Evolutionary conservation across 2,113 vertebrate genomes (phyloP).

Genomic region (Butastur rufipennis): DNA sequence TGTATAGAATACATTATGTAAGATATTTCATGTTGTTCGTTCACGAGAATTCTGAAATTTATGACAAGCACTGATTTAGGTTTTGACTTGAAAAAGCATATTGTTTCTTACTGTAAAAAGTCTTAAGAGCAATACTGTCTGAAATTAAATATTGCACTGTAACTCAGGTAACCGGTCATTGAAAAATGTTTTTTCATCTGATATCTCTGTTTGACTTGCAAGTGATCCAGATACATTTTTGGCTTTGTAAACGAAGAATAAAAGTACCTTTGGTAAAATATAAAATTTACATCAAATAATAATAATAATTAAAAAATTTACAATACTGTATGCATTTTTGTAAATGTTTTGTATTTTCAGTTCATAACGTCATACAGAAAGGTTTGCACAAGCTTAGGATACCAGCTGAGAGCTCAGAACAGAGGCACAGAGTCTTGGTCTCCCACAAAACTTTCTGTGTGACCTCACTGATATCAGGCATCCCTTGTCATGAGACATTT

Average conservation of each 20-base stretch:
- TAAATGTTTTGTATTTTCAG: neutral
- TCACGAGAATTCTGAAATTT: constrained; percentile 17
- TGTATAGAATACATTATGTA: neutral
- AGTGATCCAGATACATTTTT: constrained; percentile 13
- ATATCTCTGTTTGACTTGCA: constrained; percentile 48
- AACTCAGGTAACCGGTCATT: constrained; percentile 73
- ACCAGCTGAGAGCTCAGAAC: neutral
- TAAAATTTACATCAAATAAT: neutral
- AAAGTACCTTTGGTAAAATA: constrained; percentile 25
- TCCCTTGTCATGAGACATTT: neutral
- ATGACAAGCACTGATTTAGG: neutral
- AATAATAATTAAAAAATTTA: neutral
- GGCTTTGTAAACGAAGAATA: constrained; percentile 28
- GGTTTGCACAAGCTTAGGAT: neutral
- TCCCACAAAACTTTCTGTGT: neutral
- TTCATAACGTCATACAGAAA: neutral
- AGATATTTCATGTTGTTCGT: neutral
- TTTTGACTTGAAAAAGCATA: constrained; percentile 56
- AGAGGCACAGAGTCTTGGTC: neutral
- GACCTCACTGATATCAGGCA: neutral
- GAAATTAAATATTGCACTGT: constrained; percentile 66
- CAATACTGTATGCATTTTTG: neutral
- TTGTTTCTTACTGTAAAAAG: constrained; percentile 67
- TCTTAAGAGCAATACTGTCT: constrained; percentile 70
- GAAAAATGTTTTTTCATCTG: constrained; percentile 42